Percentiles rank a stretch among this genome's conserved stretches.
Conservation (phyloP, 2,888 invertebrate genomes). For the Lordiphosa fenestrarum region DNA sequence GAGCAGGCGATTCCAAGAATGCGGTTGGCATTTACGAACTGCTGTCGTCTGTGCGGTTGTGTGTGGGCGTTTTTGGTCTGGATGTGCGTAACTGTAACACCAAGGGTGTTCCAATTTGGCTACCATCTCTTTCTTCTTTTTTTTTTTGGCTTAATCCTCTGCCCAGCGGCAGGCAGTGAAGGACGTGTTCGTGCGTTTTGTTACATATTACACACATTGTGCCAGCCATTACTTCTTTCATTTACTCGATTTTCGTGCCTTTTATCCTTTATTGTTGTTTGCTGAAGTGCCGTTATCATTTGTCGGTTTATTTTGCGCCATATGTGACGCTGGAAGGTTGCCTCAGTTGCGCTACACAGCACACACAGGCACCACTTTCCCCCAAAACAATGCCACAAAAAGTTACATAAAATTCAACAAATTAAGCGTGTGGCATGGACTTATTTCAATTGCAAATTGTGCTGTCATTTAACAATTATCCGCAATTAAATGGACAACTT, state of each 20-base stretch:
- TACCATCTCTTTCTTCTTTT: slow-evolving; percentile 22
- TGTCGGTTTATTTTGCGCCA: slow-evolving; percentile 61
- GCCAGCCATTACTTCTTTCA: slow-evolving; percentile 66
- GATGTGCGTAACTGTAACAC: slow-evolving; percentile 24
- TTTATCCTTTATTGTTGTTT: slow-evolving; percentile 69
- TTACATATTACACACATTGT: slow-evolving; percentile 62
- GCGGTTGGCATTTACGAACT: slow-evolving; percentile 37
- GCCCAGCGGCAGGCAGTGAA: slow-evolving; percentile 16
- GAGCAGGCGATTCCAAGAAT: slow-evolving; percentile 13
- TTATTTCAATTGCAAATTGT: slow-evolving; percentile 39
- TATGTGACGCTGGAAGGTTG: slow-evolving; percentile 42
- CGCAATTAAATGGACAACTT: too few species aligned
- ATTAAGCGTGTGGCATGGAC: slow-evolving; percentile 8
- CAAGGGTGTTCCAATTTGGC: slow-evolving; percentile 25
- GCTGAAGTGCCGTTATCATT: slow-evolving; percentile 73
- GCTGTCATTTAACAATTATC: too few species aligned
- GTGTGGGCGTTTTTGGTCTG: background rate
- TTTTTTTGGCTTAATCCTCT: slow-evolving; percentile 17
- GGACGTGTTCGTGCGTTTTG: slow-evolving; percentile 39
- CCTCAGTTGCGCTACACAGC: too few species aligned
- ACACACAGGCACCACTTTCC: too few species aligned
- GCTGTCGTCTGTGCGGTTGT: slow-evolving; percentile 23
- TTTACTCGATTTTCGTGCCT: slow-evolving; percentile 67
- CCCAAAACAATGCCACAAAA: too few species aligned
- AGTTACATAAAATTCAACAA: too few species aligned